A percentile compares a stretch with the other conserved stretches of the same genome.
Evolutionary conservation across 2,888 invertebrate genomes (phyloP).

Genomic region (Acronicta alni): DNA sequence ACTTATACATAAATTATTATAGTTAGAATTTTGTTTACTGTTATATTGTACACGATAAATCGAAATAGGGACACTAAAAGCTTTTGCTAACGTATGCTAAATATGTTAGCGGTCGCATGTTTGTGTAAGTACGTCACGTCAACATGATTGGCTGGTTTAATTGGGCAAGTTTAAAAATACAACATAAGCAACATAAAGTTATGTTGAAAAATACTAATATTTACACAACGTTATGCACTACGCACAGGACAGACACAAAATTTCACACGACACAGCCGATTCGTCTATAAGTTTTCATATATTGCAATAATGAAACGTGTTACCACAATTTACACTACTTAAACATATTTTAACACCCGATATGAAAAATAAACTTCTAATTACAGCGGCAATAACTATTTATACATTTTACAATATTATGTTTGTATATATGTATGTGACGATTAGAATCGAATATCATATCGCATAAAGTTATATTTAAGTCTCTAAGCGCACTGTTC

Average conservation of each 20-base stretch:
- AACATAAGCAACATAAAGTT: conserved; percentile 46
- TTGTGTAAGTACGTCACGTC: conserved; percentile 31
- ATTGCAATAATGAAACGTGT: conserved; percentile 85
- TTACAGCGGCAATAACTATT: conserved; percentile 89
- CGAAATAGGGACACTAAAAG: conserved; percentile 15
- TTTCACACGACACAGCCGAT: conserved; percentile 88
- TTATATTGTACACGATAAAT: conserved; percentile 39
- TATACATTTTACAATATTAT: conserved; percentile 87
- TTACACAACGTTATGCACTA: conserved; percentile 81
- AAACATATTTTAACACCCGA: conserved; percentile 88
- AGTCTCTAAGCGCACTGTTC: conserved; percentile 84
- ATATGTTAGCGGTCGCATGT: conserved; percentile 27
- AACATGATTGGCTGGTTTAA: conserved; percentile 50
- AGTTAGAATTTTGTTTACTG: conserved; percentile 15
- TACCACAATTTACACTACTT: conserved; percentile 87
- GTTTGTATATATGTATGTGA: conserved; percentile 75
- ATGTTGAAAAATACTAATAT: conserved; percentile 65
- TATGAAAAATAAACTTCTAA: conserved; percentile 90
- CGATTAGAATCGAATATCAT: conserved; percentile 63
- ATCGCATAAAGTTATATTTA: conserved; percentile 75
- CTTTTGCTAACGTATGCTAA: conserved; percentile 35
- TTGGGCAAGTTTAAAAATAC: conserved; percentile 63
- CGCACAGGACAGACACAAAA: conserved; percentile 81
- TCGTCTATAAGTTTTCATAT: conserved; percentile 80
- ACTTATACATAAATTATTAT: conserved; percentile 1